These are phyloP conservation scores for Campopleginae sp. DNA, from an alignment of 2,888 invertebrate species.

Conservation along the genomic window DNA sequence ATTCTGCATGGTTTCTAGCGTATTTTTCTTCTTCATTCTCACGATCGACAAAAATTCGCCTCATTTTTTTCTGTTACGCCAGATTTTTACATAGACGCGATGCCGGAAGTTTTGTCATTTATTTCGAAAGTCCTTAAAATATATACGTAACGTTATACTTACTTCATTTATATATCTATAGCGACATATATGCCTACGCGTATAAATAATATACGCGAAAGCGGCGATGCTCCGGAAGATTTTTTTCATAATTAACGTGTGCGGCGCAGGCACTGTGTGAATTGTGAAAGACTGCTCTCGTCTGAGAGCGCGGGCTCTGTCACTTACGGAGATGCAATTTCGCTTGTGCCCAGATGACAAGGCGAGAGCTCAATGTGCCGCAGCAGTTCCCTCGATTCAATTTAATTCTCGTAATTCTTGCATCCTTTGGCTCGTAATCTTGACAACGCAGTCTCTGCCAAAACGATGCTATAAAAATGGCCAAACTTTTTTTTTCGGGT, in stretches of 20 bases:
- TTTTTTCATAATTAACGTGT: conserved; percentile 27
- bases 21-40: neutral
- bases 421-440: conserved; percentile 28
- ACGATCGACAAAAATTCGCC: neutral
- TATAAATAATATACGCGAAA: conserved; percentile 21
- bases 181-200: neutral
- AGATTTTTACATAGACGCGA: conserved; percentile 1
- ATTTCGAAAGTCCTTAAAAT: conserved; percentile 56
- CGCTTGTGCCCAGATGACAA: conserved; percentile 48
- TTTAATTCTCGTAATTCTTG: conserved; percentile 57
- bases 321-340: conserved; percentile 55
- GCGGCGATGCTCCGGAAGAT: conserved; percentile 24
- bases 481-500: neutral
- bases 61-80: conserved; percentile 38
- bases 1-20: neutral
- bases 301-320: conserved; percentile 11
- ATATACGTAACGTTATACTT: conserved; percentile 27
- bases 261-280: conserved; percentile 13
- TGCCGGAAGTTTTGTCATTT: conserved; percentile 7
- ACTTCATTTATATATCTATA: neutral
- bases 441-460: conserved; percentile 47
- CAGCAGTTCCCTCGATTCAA: conserved; percentile 31
- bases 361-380: conserved; percentile 2
- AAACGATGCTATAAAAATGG: conserved; percentile 19
- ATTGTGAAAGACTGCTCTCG: conserved; percentile 50